These are phyloP conservation scores for Stenurella melanura DNA, from an alignment of 2,888 invertebrate species.

Conservation along the genomic window DNA sequence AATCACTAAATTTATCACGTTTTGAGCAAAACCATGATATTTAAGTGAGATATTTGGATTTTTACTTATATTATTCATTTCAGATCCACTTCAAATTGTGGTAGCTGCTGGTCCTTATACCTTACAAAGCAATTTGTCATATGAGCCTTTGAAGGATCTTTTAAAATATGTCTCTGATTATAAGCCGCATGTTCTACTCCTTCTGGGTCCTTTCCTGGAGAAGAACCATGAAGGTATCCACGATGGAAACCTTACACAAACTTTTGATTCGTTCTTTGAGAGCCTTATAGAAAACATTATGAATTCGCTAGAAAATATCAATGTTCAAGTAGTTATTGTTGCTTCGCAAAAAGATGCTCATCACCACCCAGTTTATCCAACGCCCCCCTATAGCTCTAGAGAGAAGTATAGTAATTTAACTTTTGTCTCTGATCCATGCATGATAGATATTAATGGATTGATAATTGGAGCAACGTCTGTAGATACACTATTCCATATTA, in stretches of 20 bases:
- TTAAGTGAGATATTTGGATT: background rate
- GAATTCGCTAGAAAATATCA: conserved; percentile 75
- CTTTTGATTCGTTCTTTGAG: conserved; percentile 85
- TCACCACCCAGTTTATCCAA: conserved; percentile 88
- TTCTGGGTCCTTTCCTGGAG: conserved; percentile 92
- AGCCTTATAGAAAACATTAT: conserved; percentile 81
- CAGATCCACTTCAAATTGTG: conserved; percentile 77
- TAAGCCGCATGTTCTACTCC: conserved; percentile 86
- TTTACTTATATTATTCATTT: conserved; percentile 40
- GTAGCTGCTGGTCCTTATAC: conserved; percentile 91
- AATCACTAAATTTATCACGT: no score
- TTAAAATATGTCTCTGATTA: conserved; percentile 79
- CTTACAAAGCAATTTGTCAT: conserved; percentile 83
- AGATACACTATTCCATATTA: conserved; percentile 89
- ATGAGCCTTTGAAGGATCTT: conserved; percentile 88
- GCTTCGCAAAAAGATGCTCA: conserved; percentile 87
- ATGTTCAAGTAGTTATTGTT: conserved; percentile 74
- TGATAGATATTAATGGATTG: conserved; percentile 85
- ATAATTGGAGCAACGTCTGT: conserved; percentile 87
- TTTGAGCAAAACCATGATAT: no score
- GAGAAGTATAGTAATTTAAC: conserved; percentile 79
- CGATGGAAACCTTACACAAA: conserved; percentile 78
- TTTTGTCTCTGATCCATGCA: conserved; percentile 87
- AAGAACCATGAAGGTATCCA: conserved; percentile 76
- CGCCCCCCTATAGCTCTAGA: conserved; percentile 81